Evolutionary conservation across 1,140 invertebrate genomes (phyloP).

Genomic region (Apis cerana): DNA sequence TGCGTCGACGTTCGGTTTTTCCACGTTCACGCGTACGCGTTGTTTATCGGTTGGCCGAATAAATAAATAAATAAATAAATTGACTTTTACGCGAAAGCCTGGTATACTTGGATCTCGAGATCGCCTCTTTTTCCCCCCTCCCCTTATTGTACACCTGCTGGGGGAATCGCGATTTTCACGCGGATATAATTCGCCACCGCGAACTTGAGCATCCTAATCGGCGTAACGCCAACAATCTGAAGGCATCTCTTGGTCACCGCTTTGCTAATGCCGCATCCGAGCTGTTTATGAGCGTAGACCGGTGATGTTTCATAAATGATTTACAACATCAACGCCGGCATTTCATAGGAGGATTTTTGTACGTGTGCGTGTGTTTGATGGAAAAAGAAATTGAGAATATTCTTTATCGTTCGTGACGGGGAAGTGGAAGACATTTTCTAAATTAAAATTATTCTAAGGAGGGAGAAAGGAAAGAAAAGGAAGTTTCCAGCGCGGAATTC

Average conservation of each 20-base stretch:
- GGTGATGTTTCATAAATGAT: not conserved
- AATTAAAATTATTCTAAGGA: too few relatives aligned
- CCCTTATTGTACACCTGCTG: not conserved
- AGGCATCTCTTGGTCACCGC: not conserved
- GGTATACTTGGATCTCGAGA: slow-evolving; percentile 58
- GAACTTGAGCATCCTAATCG: slow-evolving; percentile 30
- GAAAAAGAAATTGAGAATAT: too few relatives aligned
- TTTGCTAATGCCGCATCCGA: not conserved
- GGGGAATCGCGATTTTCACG: slow-evolving; percentile 29
- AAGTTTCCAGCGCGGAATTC: too few relatives aligned
- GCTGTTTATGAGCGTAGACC: not conserved
- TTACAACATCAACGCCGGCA: not conserved
- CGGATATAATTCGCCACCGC: slow-evolving; percentile 28
- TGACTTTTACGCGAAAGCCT: slow-evolving; percentile 57
- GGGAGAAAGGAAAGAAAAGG: too few relatives aligned
- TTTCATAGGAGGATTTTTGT: too few relatives aligned
- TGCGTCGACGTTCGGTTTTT: slow-evolving; percentile 56
- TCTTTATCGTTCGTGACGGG: too few relatives aligned
- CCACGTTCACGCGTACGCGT: slow-evolving; percentile 50
- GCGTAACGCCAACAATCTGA: slow-evolving; percentile 5
- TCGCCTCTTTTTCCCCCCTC: not conserved
- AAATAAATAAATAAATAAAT: slow-evolving; percentile 70
- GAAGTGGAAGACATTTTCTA: too few relatives aligned
- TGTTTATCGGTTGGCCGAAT: slow-evolving; percentile 46
- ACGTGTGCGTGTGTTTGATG: too few relatives aligned